phyloP scores from a whole-genome alignment of 2,888 invertebrate genomes.

The Chymomyza amoena region DNA sequence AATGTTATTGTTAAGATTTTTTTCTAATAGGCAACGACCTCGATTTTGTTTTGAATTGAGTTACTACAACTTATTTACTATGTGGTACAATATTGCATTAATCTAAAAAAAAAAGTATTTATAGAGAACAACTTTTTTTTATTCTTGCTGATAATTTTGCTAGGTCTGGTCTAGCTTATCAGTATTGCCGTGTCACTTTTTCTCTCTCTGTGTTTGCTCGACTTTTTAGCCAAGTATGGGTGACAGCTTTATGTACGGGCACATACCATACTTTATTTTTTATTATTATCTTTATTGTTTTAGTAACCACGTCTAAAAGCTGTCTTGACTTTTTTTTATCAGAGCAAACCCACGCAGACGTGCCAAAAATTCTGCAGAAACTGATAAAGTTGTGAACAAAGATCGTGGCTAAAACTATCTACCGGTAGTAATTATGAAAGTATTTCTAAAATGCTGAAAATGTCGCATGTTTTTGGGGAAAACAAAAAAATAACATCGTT shows the following conservation, averaged over 20 bases:
- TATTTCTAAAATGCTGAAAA: neutral
- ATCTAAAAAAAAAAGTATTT: neutral
- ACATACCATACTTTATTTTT: no score
- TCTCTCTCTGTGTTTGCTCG: neutral
- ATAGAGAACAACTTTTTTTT: neutral
- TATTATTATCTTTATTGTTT: neutral
- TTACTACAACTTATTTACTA: constrained; percentile 2
- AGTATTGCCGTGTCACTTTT: neutral
- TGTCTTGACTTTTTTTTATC: neutral
- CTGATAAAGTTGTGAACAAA: constrained; percentile 18
- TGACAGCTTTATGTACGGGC: no score
- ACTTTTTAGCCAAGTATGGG: no score
- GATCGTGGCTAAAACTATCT: constrained; percentile 28
- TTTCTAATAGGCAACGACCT: constrained; percentile 57
- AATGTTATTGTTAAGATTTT: neutral
- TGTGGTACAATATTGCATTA: neutral
- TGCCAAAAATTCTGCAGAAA: constrained; percentile 60
- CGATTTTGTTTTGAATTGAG: constrained; percentile 33
- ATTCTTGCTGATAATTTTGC: constrained; percentile 3
- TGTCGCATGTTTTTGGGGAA: no score
- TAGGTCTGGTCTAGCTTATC: no score
- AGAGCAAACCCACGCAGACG: constrained; percentile 39
- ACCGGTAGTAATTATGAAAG: neutral
- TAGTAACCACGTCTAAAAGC: neutral
- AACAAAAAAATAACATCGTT: no score